Base-by-base conservation (phyloP, 2,113 vertebrate species). In the Polypterus bichir region DNA sequence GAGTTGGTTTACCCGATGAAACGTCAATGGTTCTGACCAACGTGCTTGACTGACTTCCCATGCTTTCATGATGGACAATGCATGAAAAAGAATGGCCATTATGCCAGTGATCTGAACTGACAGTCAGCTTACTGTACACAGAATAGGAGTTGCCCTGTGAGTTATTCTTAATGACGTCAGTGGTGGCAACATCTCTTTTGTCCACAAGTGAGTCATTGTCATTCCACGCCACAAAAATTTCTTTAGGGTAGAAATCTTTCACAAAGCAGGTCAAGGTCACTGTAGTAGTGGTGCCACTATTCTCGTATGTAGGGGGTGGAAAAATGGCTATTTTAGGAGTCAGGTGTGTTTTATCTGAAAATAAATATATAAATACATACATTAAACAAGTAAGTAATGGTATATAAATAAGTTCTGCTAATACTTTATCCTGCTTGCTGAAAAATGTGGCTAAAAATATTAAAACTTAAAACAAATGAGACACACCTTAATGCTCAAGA, bases 181-280 rank as follows among this genome's bases (percentile, higher is more conserved):
- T 83, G 67, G 73, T 83, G 9, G 27, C 65, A 63, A 62, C 67
- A 0, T 5, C 0, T 10, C 52, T 60, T 1, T 3, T 47, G 52
- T 47, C 5, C 7, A 62, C 9, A 46, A 6, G 11, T 7, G 57
- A 7, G 44, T 88, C 80, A 63, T 81, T 46, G 63, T 70, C 73
- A 70, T 80, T 77, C 86, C 86, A 88, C 73, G 69, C 62, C 59
- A 88, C 74, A 7, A 54, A 71, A 68, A 85, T 53, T 0, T 83
- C 79, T 44, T 64, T 45, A 49, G 86, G 84, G 64, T 45, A 69
- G 81, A 88, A 88, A 51, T 77, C 77, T 79, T 81, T 86, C 69
- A 81, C 78, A 69, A 62, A 84, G 74, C 84, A 88, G 75, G 76
- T 83, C 73, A 88, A 79, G 75, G 79, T 80, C 74, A 84, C 70